Conservation (phyloP, 1,140 invertebrate genomes). For the Tetramorium parvispinum region DNA sequence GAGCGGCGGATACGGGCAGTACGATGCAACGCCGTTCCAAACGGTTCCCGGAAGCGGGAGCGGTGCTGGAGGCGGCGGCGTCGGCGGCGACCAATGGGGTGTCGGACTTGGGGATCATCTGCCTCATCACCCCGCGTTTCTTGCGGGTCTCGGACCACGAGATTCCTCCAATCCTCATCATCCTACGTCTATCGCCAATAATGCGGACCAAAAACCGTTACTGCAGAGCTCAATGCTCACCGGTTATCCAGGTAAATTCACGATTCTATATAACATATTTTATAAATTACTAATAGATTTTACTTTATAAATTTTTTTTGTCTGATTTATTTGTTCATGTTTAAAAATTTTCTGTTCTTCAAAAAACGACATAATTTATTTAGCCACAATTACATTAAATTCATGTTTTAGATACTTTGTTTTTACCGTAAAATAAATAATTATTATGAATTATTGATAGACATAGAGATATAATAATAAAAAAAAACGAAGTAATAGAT, state of each 20-base stretch:
- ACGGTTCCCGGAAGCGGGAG: slow-evolving; percentile 90
- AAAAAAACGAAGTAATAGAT: neutral
- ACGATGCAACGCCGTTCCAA: slow-evolving; percentile 92
- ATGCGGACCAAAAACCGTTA: slow-evolving; percentile 90
- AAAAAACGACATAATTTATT: neutral
- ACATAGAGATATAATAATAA: neutral
- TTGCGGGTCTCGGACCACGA: slow-evolving; percentile 85
- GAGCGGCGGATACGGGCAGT: slow-evolving; percentile 87
- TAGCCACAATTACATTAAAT: neutral
- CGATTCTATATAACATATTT: neutral
- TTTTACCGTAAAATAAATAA: neutral
- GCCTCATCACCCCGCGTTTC: slow-evolving; percentile 88
- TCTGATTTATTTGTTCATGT: neutral
- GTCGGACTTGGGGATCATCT: slow-evolving; percentile 85
- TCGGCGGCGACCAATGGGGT: slow-evolving; percentile 81
- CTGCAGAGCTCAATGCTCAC: slow-evolving; percentile 90
- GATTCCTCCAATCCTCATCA: slow-evolving; percentile 85
- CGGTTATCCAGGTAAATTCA: slow-evolving; percentile 88
- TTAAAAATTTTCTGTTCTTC: neutral
- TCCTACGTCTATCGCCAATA: slow-evolving; percentile 83
- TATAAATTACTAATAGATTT: slow-evolving; percentile 5
- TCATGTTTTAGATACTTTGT: neutral
- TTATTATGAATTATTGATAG: neutral
- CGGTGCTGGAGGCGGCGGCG: slow-evolving; percentile 86
- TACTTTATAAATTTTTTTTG: neutral